phyloP scores from a whole-genome alignment of 2,888 invertebrate species.

The Scaptomyza caliginosa region DNA sequence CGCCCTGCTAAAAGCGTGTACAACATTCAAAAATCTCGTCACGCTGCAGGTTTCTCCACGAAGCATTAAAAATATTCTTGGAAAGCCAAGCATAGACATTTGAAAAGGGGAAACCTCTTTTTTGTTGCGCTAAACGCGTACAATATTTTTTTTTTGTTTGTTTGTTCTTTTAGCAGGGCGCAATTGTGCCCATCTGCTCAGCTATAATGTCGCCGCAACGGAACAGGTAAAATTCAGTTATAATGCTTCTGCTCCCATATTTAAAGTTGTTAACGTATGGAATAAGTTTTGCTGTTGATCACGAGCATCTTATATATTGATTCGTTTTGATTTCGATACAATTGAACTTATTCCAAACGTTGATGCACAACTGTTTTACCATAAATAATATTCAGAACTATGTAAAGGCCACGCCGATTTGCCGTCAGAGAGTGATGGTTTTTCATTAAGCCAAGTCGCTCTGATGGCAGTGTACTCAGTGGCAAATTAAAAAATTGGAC shows the following conservation, averaged over 20 bases:
- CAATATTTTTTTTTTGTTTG: neutral
- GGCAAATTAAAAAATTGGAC: constrained; percentile 80
- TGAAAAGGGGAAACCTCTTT: constrained; percentile 49
- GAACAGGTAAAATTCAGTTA: constrained; percentile 55
- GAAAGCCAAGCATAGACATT: neutral
- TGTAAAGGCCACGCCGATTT: constrained; percentile 81
- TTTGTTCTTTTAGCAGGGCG: constrained; percentile 61
- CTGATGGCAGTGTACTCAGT: constrained; percentile 84
- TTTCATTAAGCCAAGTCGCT: constrained; percentile 63
- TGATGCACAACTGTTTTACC: neutral
- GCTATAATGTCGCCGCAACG: constrained; percentile 10
- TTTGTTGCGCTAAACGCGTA: constrained; percentile 46
- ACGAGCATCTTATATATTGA: neutral
- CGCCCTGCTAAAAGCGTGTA: constrained; percentile 79
- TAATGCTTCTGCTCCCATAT: constrained; percentile 13
- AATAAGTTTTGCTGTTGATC: neutral
- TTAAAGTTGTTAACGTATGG: neutral
- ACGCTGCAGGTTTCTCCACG: constrained; percentile 79
- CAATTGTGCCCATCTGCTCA: constrained; percentile 16
- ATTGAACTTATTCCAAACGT: constrained; percentile 2
- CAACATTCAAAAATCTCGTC: constrained; percentile 34
- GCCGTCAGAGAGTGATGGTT: constrained; percentile 80
- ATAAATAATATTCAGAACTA: neutral
- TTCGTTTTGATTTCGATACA: too few species aligned
- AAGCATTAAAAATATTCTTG: constrained; percentile 17